These are phyloP conservation scores for Actias luna DNA, from an alignment of 2,888 invertebrate species.

Conservation along the genomic window DNA sequence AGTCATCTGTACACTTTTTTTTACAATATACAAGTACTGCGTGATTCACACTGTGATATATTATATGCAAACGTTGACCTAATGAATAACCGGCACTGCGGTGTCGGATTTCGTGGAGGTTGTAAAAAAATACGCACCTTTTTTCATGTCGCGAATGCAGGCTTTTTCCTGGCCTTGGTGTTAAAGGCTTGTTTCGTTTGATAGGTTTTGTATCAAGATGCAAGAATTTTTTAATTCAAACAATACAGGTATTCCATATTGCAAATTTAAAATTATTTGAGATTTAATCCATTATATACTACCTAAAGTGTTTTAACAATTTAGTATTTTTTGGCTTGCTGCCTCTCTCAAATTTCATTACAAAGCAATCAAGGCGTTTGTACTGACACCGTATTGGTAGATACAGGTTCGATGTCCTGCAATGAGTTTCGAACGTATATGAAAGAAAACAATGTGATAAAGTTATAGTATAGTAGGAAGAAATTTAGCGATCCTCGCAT, in stretches of 20 bases:
- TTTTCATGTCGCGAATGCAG: slow-evolving; percentile 6
- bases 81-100: slow-evolving; percentile 13
- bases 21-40: slow-evolving; percentile 33
- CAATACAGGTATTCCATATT: neutral
- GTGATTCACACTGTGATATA: slow-evolving; percentile 14
- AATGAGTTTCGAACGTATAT: too few species aligned
- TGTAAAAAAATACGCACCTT: neutral
- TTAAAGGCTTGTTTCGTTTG: neutral
- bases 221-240: neutral
- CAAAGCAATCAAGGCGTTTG: too few species aligned
- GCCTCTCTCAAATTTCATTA: too few species aligned
- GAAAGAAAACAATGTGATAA: too few species aligned
- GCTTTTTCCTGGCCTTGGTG: neutral
- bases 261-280: neutral
- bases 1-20: slow-evolving; percentile 34
- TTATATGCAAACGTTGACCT: slow-evolving; percentile 17
- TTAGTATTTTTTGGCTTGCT: too few species aligned
- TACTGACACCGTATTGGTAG: too few species aligned
- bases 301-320: too few species aligned
- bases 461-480: too few species aligned
- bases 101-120: slow-evolving; percentile 16
- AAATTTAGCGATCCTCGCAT: too few species aligned
- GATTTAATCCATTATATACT: too few species aligned
- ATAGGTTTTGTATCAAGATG: neutral
- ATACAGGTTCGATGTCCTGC: too few species aligned